Evolutionary conservation across 1,140 invertebrate genomes (phyloP), one percentile per base, ranked within the genome.

Genomic region (Eufriesea mexicana): DNA sequence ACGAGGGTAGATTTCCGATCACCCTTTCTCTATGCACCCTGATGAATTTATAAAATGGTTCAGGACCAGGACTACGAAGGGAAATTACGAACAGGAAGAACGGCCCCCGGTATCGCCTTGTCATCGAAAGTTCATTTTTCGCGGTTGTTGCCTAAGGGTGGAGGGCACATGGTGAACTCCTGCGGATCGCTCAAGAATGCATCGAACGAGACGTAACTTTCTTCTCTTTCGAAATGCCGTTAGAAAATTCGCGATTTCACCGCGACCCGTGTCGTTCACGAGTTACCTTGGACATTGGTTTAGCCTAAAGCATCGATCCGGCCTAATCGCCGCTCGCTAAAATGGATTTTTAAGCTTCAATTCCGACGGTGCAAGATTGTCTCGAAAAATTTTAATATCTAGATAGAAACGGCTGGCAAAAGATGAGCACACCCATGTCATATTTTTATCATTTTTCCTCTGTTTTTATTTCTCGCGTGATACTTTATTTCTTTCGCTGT

Each of bases 21-120:
- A 79, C 45, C 71, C 55, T 66, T 76, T 85, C 77, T 68, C 55
- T 72, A 80, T 79, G 42, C 61, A 61, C 66, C 81, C 55, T 86
- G 89, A 90, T 86, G 85, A 90, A 91, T 89, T 86, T 90, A 81
- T 89, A 91, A 91, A 89, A 90, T 68, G 84, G 78, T 78, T 49
- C 57, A 45, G 28, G 20, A 25, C 1, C 67, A 54, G 61, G n/a
- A 45, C 68, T 28, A n/a, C 10, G 64, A 57, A 45, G 25, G 47
- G 23, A 79, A 79, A 84, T 79, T 83, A 67, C 76, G 83, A 67
- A 57, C n/a, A 28, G 61, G 79, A 79, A 87, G 83, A 84, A 71
- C 83, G 81, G 84, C n/a, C 81, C 51, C 61, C 25, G n/a, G 20
- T 81, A 79, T 79, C 81, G 90, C 88, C 54, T 68, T 87, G 89